Percentiles rank a stretch among this genome's conserved stretches.
phyloP scores from a whole-genome alignment of 2,888 invertebrate species.

The Acanthosepion lycidas region DNA sequence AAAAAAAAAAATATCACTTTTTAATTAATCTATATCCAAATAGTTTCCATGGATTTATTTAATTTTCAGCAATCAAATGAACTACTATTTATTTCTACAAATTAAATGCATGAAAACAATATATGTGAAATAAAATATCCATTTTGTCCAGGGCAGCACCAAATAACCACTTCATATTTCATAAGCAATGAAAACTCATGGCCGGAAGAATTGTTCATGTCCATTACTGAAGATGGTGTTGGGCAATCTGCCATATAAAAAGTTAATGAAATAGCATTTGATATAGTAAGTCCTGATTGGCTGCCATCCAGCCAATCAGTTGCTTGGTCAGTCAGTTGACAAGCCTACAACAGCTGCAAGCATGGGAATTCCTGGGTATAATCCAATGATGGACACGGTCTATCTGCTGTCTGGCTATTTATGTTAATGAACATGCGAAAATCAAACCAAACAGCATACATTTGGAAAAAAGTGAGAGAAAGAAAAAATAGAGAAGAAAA shows the following conservation, averaged over 20 bases:
- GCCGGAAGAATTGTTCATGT: too few species aligned
- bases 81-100: too few species aligned
- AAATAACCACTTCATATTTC: too few species aligned
- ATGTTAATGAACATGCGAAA: not conserved
- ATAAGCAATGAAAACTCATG: too few species aligned
- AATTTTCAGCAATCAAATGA: too few species aligned
- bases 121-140: too few species aligned
- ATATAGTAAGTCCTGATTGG: not conserved
- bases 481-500: not conserved
- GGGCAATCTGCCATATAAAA: not conserved
- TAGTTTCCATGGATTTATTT: too few species aligned
- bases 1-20: too few species aligned
- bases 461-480: not conserved
- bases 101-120: too few species aligned
- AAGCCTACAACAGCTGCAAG: not conserved
- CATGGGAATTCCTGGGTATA: not conserved
- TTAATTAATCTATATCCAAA: too few species aligned
- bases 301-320: conserved; percentile 15
- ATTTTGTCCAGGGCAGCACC: too few species aligned
- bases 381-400: not conserved
- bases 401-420: not conserved
- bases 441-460: not conserved
- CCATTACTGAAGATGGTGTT: not conserved
- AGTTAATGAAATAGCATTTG: conserved; percentile 8
- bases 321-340: not conserved